Conservation (phyloP, 2,888 invertebrate genomes). For the Eudemis profundana region DNA sequence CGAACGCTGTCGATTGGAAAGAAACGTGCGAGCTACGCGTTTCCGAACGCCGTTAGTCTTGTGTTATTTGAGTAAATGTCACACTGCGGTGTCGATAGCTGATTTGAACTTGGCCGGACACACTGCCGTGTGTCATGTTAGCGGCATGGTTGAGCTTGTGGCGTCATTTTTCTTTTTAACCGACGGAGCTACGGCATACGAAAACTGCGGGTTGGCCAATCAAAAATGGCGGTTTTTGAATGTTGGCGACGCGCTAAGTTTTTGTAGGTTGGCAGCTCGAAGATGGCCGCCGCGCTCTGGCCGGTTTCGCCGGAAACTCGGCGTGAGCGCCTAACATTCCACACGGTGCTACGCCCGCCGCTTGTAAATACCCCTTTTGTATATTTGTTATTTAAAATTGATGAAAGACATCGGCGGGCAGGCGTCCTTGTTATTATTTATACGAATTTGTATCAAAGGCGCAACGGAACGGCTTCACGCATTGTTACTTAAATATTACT, state of each 20-base stretch:
- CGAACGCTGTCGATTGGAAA: constrained; percentile 29
- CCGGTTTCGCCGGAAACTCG: constrained; percentile 44
- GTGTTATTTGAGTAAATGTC: too few relatives aligned
- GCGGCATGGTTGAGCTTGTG: background rate
- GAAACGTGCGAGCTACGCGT: background rate
- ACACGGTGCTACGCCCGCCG: constrained; percentile 50
- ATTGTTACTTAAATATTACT: constrained; percentile 80
- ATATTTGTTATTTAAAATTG: constrained; percentile 70
- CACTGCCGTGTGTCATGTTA: too few relatives aligned
- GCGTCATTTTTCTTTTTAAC: background rate
- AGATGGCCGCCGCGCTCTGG: constrained; percentile 24
- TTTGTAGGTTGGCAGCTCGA: constrained; percentile 13
- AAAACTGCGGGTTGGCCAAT: background rate
- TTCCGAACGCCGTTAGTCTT: background rate
- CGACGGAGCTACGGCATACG: constrained; percentile 18
- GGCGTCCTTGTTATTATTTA: constrained; percentile 61
- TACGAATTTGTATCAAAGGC: constrained; percentile 61
- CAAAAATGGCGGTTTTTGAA: constrained; percentile 36
- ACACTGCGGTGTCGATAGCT: too few relatives aligned
- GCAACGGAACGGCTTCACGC: constrained; percentile 69
- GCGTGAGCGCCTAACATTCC: constrained; percentile 47
- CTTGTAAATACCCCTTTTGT: constrained; percentile 69
- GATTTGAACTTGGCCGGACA: too few relatives aligned
- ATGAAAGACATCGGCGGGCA: constrained; percentile 55
- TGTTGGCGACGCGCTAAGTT: background rate